A percentile compares a stretch with the other conserved stretches of the same genome.
Evolutionary conservation across 2,888 invertebrate species (phyloP).

Genomic region (Parasteatoda lunata): DNA sequence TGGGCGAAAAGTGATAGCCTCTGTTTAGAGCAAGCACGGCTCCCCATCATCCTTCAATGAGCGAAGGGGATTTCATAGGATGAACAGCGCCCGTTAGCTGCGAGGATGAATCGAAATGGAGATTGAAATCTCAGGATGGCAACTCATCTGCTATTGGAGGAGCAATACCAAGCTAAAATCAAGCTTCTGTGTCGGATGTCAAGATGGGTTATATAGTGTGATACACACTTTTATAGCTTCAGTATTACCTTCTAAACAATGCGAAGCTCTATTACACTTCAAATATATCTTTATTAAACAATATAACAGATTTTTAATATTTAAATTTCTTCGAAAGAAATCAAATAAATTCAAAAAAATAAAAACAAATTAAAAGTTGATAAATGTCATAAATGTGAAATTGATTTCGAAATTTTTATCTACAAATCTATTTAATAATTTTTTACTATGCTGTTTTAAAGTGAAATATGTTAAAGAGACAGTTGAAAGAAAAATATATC

Average conservation of each 20-base stretch:
- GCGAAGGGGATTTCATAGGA: slow-evolving; percentile 26
- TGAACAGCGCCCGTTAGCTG: slow-evolving; percentile 16
- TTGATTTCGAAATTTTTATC: too few relatives aligned
- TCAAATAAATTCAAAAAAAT: too few relatives aligned
- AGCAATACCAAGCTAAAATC: slow-evolving; percentile 18
- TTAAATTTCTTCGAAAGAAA: too few relatives aligned
- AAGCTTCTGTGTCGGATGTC: not conserved
- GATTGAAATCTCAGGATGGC: slow-evolving; percentile 51
- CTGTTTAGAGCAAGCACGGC: slow-evolving; percentile 18
- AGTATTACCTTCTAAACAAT: not conserved
- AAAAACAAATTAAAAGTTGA: too few relatives aligned
- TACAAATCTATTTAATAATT: too few relatives aligned
- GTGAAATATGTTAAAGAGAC: too few relatives aligned
- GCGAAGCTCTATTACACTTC: not conserved
- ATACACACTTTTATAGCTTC: too few relatives aligned
- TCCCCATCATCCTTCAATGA: slow-evolving; percentile 39
- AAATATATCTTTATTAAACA: not conserved
- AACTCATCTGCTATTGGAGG: slow-evolving; percentile 19
- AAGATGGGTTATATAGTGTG: too few relatives aligned
- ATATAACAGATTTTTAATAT: not conserved
- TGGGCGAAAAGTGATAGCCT: slow-evolving; percentile 53
- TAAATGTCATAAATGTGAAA: too few relatives aligned
- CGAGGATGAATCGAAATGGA: slow-evolving; percentile 13
- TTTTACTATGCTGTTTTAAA: too few relatives aligned
- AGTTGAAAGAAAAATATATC: too few relatives aligned